Evolutionary conservation across 2,113 vertebrate genomes (phyloP), one percentile per base, ranked within the genome.

Genomic region (Gambusia holbrooki): DNA sequence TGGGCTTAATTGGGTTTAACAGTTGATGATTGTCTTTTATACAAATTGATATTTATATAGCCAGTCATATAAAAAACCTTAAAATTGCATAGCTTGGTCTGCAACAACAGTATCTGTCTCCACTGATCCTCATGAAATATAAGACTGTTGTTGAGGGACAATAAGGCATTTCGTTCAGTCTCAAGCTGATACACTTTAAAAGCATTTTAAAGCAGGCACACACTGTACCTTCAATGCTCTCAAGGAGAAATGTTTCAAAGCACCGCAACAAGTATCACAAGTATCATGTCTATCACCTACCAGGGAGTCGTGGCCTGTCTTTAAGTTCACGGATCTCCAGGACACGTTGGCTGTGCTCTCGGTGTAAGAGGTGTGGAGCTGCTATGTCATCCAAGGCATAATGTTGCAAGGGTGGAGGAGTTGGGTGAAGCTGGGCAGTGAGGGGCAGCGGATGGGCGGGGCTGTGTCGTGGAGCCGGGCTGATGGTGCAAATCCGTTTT

Each of bases 401-500:
- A 93, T 98, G 98, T 89, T 99, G 98, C 78, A 99, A 93, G 62
- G 98, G 98, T 0, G 98, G 98, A 0, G 97, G 98, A 3, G 97
- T 98, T 30, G 97, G 97, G 84, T 98, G 97, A 77, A 98, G 97
- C 91, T 97, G 97, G 66, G 94, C 92, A 0, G 90, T 95, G 1
- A 97, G 87, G 76, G 97, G 96, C 73, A 98, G 85, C 15, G 95
- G 95, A 72, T 98, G 96, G 72, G 97, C 97, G 9, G 98, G 98
- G 90, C 98, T 99, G 92, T 99, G 98, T 58, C 98, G 93, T 22
- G 98, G 98, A 12, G 98, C 97, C 0, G 98, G 98, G 92, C 98
- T 99, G 90, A 99, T 99, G 91, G 98, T 99, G 93, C 98, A 99
- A 66, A 98, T 97, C 48, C 98, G 93, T 84, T 99, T 98, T 61